phyloP scores from a whole-genome alignment of 2,113 vertebrate species.

The Dicerorhinus sumatrensis region DNA sequence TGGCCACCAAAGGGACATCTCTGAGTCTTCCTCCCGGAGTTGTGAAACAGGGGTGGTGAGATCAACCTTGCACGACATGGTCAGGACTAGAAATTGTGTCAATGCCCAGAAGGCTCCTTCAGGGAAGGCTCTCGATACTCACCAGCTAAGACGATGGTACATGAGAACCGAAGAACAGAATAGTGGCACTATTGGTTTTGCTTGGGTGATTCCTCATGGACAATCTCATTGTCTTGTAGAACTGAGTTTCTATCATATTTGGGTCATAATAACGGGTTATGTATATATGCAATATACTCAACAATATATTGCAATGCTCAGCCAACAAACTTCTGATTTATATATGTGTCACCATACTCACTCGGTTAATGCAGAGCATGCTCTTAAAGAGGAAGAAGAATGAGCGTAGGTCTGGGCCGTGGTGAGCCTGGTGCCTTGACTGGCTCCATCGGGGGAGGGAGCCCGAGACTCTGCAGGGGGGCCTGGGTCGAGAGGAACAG shows the following conservation, averaged over 20 bases:
- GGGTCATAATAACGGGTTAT: not conserved
- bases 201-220: fast-evolving
- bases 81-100: not conserved
- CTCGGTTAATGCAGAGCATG: fast-evolving
- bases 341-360: fast-evolving
- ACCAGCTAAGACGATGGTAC: too few species aligned
- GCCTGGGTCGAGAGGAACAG: too few species aligned
- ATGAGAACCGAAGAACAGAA: not conserved
- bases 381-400: fast-evolving
- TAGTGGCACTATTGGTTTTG: fast-evolving
- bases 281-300: not conserved
- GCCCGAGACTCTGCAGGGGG: not conserved
- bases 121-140: fast-evolving
- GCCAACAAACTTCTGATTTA: fast-evolving
- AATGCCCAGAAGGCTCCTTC: not conserved
- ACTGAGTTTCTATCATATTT: not conserved
- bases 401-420: fast-evolving
- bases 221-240: not conserved
- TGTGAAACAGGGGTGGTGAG: too few species aligned
- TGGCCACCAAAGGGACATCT: fast-evolving
- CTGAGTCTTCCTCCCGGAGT: fast-evolving
- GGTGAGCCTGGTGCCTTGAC: not conserved
- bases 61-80: fast-evolving
- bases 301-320: fast-evolving
- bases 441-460: fast-evolving